Evolutionary conservation across 92 coral and sea anemone species (phyloP).

Genomic region (Diadumene lineata): DNA sequence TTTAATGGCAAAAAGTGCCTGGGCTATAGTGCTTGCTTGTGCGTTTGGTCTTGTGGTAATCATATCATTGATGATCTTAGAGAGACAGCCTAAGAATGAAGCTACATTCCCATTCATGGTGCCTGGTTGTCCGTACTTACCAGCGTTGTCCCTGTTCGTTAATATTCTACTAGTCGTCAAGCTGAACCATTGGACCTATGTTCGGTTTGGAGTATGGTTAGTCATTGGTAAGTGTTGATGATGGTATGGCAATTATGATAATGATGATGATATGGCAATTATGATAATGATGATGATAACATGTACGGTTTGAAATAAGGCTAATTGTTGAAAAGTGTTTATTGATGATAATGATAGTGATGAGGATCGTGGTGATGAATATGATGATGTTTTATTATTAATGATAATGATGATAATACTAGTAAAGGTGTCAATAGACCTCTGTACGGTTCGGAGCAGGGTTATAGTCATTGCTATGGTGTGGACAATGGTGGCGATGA

Average conservation of each 20-base stretch:
- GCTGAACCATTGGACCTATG: conserved; percentile 27
- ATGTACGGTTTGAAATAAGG: not conserved
- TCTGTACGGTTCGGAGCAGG: no score
- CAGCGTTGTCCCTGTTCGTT: conserved; percentile 49
- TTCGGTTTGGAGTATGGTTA: not conserved
- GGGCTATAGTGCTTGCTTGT: conserved; percentile 68
- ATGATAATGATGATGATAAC: not conserved
- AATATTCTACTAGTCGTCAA: not conserved
- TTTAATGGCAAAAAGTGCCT: conserved; percentile 41
- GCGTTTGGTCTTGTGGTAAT: conserved; percentile 51
- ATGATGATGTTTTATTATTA: not conserved
- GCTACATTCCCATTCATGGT: conserved; percentile 85
- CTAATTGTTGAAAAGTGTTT: not conserved
- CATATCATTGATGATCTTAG: conserved; percentile 53
- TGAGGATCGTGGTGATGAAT: not conserved
- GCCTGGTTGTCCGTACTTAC: conserved; percentile 69
- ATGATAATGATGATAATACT: not conserved
- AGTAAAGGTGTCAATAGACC: no score
- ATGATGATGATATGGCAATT: not conserved
- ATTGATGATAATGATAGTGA: not conserved
- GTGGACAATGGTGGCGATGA: no score
- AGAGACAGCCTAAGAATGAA: conserved; percentile 69
- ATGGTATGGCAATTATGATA: not conserved
- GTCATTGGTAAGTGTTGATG: conserved; percentile 48
- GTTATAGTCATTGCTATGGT: no score